Evolutionary conservation across 2,797 vertebrate species (phyloP).

Genomic region (Pangasius sanitwongsei): DNA sequence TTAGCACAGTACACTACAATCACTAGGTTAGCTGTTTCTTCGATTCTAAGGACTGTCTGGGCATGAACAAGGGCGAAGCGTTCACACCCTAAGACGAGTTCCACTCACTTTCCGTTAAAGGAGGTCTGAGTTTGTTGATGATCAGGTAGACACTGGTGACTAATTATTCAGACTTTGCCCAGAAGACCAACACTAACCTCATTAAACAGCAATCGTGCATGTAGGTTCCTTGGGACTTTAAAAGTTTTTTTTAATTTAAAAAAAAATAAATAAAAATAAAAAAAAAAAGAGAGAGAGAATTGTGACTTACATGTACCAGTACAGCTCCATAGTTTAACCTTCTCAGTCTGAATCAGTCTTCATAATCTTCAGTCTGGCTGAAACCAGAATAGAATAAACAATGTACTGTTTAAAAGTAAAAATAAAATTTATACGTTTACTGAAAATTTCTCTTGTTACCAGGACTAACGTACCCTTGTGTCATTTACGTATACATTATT

Average conservation of each 20-base stretch:
- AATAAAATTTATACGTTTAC: background rate
- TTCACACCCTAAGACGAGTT: background rate
- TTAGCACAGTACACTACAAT: background rate
- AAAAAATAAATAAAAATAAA: too few species aligned
- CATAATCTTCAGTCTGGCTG: conserved; percentile 46
- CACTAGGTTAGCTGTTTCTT: background rate
- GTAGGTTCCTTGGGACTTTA: background rate
- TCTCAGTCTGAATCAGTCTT: conserved; percentile 53
- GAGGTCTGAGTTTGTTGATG: background rate
- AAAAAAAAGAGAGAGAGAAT: background rate
- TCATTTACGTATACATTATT: background rate
- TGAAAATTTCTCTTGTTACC: background rate
- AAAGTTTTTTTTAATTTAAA: too few species aligned
- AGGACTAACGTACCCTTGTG: background rate
- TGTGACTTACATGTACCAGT: conserved; percentile 85
- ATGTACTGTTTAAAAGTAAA: background rate
- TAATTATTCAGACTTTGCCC: background rate
- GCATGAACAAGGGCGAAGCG: background rate
- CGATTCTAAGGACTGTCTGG: background rate
- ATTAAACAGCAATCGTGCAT: background rate
- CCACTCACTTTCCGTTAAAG: too few species aligned
- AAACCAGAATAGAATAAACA: conserved; percentile 25
- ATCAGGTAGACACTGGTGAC: background rate
- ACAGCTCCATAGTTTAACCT: conserved; percentile 77
- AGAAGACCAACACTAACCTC: background rate